Evolutionary conservation across 1,140 invertebrate species (phyloP), one percentile per base, ranked within the genome.

Genomic region (Trachelipus rathkii): DNA sequence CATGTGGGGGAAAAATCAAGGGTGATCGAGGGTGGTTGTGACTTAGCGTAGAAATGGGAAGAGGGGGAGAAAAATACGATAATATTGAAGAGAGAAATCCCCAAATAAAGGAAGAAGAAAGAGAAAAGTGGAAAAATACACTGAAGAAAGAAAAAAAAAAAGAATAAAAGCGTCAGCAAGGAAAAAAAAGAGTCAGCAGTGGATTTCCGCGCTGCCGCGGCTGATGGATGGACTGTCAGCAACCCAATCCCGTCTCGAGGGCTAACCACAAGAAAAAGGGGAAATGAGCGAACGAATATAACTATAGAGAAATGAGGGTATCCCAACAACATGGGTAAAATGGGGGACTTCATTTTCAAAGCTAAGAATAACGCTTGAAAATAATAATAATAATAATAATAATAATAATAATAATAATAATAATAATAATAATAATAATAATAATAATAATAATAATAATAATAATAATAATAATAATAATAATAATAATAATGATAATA

Each of bases 171-270:
- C 11, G 72, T 2, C 11, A 3, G 45, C 3, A 45, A 10, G 23
- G 45, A 23, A 21, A n/a, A 13, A 50, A 44, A 72, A 46, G 77
- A 73, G 77, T 73, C 73, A 72, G 77, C 77, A 78, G 77, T 78
- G 72, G 77, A 78, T 78, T 78, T 78, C 77, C 77, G 72, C 72
- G 77, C 77, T 70, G 77, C 43, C 74, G 73, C 72, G 19, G 77
- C 66, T 78, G 77, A 78, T 78, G 77, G 77, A 78, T 78, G 77
- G 45, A 71, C 72, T 78, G 77, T 78, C 77, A 78, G 69, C 77
- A 73, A 44, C 68, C 77, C 77, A 78, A 78, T 78, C 77, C 77
- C 67, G 77, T 46, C 72, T 50, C 53, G 44, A 67, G 71, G 67
- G 72, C 43, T 24, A 33, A 24, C 33, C 21, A 23, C 67, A 43